These are phyloP conservation scores for Hemibagrus guttatus DNA, from an alignment of 2,797 vertebrate species.

Conservation along the genomic window DNA sequence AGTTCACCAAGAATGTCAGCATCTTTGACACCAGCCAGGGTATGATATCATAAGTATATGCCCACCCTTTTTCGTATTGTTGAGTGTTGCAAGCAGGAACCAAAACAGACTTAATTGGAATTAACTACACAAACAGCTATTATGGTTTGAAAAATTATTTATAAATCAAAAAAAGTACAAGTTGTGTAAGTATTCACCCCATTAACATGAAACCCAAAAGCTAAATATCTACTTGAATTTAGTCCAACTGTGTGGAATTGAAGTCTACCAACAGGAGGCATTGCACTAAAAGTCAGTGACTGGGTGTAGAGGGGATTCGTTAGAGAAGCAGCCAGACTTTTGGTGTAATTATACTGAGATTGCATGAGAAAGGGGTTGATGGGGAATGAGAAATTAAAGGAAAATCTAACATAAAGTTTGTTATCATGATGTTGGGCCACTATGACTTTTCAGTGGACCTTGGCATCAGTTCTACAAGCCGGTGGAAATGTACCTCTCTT, in stretches of 20 bases:
- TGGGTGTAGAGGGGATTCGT: background rate
- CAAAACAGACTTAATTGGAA: background rate
- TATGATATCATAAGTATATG: slow-evolving; percentile 56
- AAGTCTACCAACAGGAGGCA: background rate
- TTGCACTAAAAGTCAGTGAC: background rate
- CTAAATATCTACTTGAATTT: background rate
- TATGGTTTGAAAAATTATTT: background rate
- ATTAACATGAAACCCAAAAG: background rate
- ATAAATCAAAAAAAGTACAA: background rate
- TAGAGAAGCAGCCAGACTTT: background rate
- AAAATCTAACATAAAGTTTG: background rate
- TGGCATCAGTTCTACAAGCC: background rate
- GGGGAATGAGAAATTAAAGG: background rate
- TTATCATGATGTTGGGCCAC: background rate
- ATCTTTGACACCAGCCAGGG: slow-evolving; percentile 91
- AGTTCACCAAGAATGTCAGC: slow-evolving; percentile 94
- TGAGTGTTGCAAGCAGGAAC: background rate
- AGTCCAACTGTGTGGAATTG: background rate
- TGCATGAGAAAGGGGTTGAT: background rate
- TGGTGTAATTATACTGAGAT: background rate
- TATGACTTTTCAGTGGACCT: background rate
- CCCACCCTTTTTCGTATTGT: background rate
- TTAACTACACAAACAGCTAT: background rate
- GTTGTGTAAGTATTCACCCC: background rate
- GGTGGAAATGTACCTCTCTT: too few species aligned